Conservation (phyloP, 2,113 vertebrate genomes). For the Ranitomeya imitator region DNA sequence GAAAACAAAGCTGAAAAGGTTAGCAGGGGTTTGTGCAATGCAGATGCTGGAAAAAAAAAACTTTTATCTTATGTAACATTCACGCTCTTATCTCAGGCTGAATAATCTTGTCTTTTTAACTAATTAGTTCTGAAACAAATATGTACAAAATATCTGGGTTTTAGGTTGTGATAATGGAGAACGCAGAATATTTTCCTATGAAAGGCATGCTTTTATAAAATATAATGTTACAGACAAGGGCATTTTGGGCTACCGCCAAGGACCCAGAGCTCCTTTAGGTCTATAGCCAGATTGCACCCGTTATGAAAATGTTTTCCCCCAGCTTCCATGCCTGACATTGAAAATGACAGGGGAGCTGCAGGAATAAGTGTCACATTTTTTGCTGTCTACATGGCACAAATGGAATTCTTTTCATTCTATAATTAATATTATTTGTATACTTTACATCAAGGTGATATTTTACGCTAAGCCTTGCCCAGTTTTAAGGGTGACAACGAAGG, state of each 20-base stretch:
- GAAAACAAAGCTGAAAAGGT: slow-evolving; percentile 54
- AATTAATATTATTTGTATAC: no score
- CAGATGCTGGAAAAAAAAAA: slow-evolving; percentile 21
- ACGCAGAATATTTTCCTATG: neutral
- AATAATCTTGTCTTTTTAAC: slow-evolving; percentile 8
- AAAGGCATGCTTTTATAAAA: neutral
- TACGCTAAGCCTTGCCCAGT: no score
- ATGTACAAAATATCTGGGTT: neutral
- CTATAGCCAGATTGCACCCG: neutral
- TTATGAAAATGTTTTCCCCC: no score
- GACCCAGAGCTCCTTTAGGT: no score
- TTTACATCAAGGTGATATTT: no score
- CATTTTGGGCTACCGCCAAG: no score
- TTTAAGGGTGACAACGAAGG: no score
- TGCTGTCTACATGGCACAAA: no score
- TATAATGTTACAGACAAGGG: neutral
- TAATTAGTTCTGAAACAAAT: neutral
- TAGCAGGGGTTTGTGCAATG: slow-evolving; percentile 26
- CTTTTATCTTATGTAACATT: slow-evolving; percentile 24
- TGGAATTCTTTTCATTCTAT: no score
- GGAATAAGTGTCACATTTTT: no score
- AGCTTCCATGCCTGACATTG: no score
- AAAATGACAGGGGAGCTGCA: no score
- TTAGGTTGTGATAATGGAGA: neutral
- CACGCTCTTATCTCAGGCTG: neutral